A percentile compares a stretch with the other conserved stretches of the same genome.
Evolutionary conservation across 1,140 invertebrate genomes (phyloP).

Genomic region (Philopotamus ludificatus): DNA sequence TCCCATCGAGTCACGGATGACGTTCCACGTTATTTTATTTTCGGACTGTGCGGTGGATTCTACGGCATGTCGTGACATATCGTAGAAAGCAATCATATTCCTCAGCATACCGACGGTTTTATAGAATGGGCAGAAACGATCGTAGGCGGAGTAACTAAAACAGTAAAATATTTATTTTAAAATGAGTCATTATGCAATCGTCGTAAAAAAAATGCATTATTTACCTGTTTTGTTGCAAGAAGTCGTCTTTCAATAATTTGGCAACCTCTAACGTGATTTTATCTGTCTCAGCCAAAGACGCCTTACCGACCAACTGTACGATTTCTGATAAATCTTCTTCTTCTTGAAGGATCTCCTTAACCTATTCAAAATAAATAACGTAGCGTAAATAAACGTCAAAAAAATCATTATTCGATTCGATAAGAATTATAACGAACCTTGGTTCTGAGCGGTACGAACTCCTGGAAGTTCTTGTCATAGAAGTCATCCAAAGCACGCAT

Average conservation of each 20-base stretch:
- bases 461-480: conserved; percentile 98
- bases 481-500: conserved; percentile 97
- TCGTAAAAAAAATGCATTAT: neutral
- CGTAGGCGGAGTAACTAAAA: conserved; percentile 90
- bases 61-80: conserved; percentile 95
- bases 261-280: conserved; percentile 99
- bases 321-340: conserved; percentile 99
- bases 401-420: conserved; percentile 3
- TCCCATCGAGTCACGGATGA: conserved; percentile 95
- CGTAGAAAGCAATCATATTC: conserved; percentile 99
- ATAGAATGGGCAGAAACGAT: conserved; percentile 99
- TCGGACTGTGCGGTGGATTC: conserved; percentile 98
- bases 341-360: conserved; percentile 97
- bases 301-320: conserved; percentile 99
- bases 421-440: conserved; percentile 54
- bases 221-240: conserved; percentile 96
- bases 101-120: conserved; percentile 98
- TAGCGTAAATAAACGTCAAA: neutral
- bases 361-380: conserved; percentile 48
- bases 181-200: conserved; percentile 5
- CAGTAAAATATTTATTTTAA: conserved; percentile 8
- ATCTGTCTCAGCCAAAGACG: conserved; percentile 96
- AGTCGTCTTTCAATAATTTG: conserved; percentile 98
- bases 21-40: conserved; percentile 98
- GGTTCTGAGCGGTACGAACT: conserved; percentile 93